A percentile compares a stretch with the other conserved stretches of the same genome.
These are phyloP conservation scores for Marmota monax DNA, from an alignment of 2,113 vertebrate species.

Conservation along the genomic window DNA sequence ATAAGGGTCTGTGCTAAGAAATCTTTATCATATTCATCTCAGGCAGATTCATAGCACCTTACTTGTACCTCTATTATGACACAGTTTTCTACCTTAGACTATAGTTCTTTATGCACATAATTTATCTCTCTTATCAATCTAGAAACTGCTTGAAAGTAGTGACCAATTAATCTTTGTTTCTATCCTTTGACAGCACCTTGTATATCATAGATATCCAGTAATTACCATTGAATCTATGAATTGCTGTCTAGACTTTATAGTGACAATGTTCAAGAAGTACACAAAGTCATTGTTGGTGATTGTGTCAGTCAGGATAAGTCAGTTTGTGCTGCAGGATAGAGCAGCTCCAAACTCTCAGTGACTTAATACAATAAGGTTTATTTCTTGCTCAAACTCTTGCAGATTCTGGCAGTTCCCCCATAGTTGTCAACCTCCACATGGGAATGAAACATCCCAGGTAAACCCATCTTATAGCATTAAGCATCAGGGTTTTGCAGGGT, in stretches of 20 bases:
- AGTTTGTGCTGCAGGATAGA: neutral
- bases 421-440: neutral
- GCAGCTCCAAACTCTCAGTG: neutral
- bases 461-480: neutral
- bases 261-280: neutral
- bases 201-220: neutral
- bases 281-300: neutral
- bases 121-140: slow-evolving; percentile 28
- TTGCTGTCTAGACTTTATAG: neutral
- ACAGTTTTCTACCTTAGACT: neutral
- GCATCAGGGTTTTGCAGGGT: neutral
- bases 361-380: neutral
- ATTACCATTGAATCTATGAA: neutral
- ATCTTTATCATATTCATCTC: neutral
- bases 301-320: neutral
- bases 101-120: neutral
- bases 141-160: slow-evolving; percentile 21
- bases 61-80: neutral
- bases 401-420: neutral
- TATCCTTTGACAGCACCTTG: neutral
- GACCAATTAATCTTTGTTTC: slow-evolving; percentile 15
- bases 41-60: neutral
- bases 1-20: neutral
- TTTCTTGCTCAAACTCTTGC: neutral
- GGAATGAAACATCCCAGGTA: neutral